Evolutionary conservation across 2,888 invertebrate genomes (phyloP), one percentile per base, ranked within the genome.

Genomic region (Dexiosoma caninum): DNA sequence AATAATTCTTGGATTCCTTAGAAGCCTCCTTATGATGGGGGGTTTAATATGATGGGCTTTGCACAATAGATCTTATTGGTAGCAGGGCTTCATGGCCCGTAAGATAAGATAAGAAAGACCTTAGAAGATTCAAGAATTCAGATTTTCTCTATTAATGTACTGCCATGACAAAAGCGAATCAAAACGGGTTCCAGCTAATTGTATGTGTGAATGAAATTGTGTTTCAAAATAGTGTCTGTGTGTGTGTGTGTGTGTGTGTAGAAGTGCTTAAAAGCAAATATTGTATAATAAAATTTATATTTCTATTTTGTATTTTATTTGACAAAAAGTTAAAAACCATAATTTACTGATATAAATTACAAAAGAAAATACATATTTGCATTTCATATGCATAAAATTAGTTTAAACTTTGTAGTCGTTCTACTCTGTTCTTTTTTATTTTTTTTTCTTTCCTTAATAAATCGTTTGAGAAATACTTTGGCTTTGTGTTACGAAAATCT

Each of bases 301-400:
- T 60, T 59, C 37, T 71, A 51, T 60, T 42, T 72, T 72, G 44
- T 35, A 55, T 64, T 72, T 62, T 72, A 42, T 69, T 64, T 57
- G 55, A 70, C 64, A 77, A 77, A 70, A 70, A 69, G 7, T 57
- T 64, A 23, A 71, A 49, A 71, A 78, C 44, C 72, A 81, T 81
- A 81, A 81, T 81, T 81, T 77, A 81, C 37, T 57, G 59, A 81
- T 77, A 74, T 64, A 77, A 81, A 77, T 81, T 81, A 81, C 81
- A 77, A 9, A 77, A 42, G 49, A 69, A 67, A 59, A 69, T 59
- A 51, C 27, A 66, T 64, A 74, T 81, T 77, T 81, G 81, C 64
- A 77, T 81, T 77, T 74, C 72, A 77, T 74, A 81, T 81, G 72
- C 77, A 81, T 81, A 77, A 77, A 67, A 81, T 81, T 81, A 64